These are phyloP conservation scores for Bembecia ichneumoniformis DNA, from an alignment of 2,888 invertebrate genomes.

Conservation along the genomic window DNA sequence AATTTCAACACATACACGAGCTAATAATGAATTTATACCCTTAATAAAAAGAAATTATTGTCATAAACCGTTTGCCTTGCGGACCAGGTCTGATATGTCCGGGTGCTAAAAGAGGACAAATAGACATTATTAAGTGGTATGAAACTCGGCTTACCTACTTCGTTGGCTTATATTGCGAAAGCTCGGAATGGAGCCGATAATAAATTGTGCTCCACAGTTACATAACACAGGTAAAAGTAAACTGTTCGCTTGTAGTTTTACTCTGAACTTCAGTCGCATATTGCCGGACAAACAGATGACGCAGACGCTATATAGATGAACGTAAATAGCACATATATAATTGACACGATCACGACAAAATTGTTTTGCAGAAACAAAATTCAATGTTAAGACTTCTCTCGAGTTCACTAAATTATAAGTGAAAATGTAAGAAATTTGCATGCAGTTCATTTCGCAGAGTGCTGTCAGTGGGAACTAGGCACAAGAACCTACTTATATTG, in stretches of 20 bases:
- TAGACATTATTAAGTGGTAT: conserved; percentile 30
- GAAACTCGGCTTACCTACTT: conserved; percentile 17
- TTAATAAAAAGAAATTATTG: no score
- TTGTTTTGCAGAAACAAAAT: no score
- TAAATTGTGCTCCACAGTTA: conserved; percentile 61
- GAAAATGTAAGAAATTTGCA: background rate
- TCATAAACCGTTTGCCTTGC: background rate
- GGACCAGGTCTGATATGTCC: conserved; percentile 22
- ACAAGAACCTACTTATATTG: background rate
- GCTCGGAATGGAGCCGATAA: conserved; percentile 57
- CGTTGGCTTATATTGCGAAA: conserved; percentile 61
- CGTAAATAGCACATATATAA: background rate
- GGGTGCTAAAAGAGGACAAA: conserved; percentile 30
- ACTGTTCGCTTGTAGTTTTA: conserved; percentile 48
- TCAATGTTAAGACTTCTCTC: no score
- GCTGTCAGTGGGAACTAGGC: background rate
- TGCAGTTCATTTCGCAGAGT: conserved; percentile 13
- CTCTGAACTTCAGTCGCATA: conserved; percentile 49
- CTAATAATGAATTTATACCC: background rate
- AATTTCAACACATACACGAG: background rate
- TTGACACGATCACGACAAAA: background rate
- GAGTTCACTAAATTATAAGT: background rate
- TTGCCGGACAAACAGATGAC: background rate
- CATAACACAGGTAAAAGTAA: conserved; percentile 66
- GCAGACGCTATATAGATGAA: background rate